Evolutionary conservation across 2,888 invertebrate genomes (phyloP).

Genomic region (Pristionchus mayeri): DNA sequence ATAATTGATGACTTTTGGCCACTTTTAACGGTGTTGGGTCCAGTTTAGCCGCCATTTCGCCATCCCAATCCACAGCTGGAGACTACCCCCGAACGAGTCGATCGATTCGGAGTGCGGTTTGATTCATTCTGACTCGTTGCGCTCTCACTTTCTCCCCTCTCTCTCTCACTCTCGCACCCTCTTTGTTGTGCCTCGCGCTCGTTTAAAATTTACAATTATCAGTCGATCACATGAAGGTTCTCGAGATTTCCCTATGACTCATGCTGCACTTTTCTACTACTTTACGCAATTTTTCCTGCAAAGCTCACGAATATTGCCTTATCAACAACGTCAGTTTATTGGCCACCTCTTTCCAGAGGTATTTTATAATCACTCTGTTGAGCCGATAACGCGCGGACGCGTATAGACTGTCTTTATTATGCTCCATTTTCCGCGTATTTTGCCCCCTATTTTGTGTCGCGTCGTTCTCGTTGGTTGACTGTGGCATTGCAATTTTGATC

Average conservation of each 20-base stretch:
- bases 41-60: neutral
- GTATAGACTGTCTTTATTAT: neutral
- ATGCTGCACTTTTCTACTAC: neutral
- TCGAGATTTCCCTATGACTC: neutral
- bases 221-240: slow-evolving; percentile 9
- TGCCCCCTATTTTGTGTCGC: neutral
- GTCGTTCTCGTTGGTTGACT: neutral
- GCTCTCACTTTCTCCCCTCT: slow-evolving; percentile 25
- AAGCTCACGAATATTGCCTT: neutral
- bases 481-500: slow-evolving; percentile 7
- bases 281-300: slow-evolving; percentile 17
- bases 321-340: slow-evolving; percentile 15
- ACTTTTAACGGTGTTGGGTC: neutral
- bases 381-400: neutral
- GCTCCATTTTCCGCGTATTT: neutral
- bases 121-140: slow-evolving; percentile 26
- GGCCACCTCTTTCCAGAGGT: slow-evolving; percentile 14
- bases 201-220: slow-evolving; percentile 25
- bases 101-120: slow-evolving; percentile 38
- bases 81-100: neutral
- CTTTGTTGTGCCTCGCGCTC: slow-evolving; percentile 25
- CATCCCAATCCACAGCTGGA: neutral
- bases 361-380: slow-evolving; percentile 8
- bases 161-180: neutral
- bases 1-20: too few relatives aligned